Base-by-base conservation (phyloP, 1,140 invertebrate genomes). In the Phymastichus coffea region DNA sequence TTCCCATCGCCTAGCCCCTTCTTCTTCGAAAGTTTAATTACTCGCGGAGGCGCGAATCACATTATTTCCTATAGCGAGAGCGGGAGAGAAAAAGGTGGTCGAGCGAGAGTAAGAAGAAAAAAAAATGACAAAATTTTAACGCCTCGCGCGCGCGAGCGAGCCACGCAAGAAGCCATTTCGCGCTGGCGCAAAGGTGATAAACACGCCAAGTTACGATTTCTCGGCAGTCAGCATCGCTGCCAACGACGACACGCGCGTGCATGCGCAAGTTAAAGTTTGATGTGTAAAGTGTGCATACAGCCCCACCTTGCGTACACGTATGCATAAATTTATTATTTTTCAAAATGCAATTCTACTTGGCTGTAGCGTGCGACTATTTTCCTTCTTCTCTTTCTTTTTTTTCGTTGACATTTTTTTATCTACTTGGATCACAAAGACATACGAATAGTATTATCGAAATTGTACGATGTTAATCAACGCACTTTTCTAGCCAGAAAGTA, bases 161-260 rank as follows among this genome's bases (percentile, higher is more conserved):
- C n/a, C n/a, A n/a, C n/a, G n/a, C n/a, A 65, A 74, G 71, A 73
- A 71, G 73, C 68, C 70, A 71, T 77, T 77, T 63, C 74, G 71
- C 72, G 70, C 60, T 52, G 30, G 28, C 61, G 63, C 51, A 54
- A 61, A 70, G 64, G 73, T 68, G 75, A 80, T 80, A 80, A 80
- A 80, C 74, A 78, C 74, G 74, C 70, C 69, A 78, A 76, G 78
- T 79, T 80, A 80, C 77, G 78, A 77, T 80, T 79, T 80, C 78
- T 80, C 63, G 70, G 70, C 76, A 78, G 72, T 71, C 67, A 64
- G 64, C 65, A 57, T 44, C 47, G 49, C 47, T 49, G 44, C n/a
- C 61, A 52, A 40, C 38, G 64, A n/a, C n/a, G n/a, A n/a, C n/a
- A n/a, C n/a, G n/a, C n/a, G n/a, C n/a, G n/a, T n/a, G n/a, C n/a